Conservation (phyloP, 2,888 invertebrate species). For the Macrosoma leucophasiata region DNA sequence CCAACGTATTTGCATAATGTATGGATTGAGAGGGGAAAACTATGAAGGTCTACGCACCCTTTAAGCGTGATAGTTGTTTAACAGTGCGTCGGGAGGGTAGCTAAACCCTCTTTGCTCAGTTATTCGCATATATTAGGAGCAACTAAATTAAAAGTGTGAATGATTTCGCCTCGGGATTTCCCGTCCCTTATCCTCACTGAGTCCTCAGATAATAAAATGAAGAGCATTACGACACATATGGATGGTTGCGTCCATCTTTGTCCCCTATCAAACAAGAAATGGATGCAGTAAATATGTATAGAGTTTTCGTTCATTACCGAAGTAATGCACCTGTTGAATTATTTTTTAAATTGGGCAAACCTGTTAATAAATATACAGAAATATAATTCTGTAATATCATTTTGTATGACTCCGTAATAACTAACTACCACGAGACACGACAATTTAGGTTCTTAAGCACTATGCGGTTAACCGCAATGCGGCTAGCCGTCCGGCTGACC, state of each 20-base stretch:
- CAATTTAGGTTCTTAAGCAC: too few relatives aligned
- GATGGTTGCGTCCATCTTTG: constrained; percentile 59
- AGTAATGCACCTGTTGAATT: too few relatives aligned
- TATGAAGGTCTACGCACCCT: constrained; percentile 68
- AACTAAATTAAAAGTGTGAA: constrained; percentile 75
- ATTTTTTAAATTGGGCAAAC: too few relatives aligned
- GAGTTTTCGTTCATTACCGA: too few relatives aligned
- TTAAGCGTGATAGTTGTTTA: constrained; percentile 67
- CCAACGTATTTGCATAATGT: constrained; percentile 74
- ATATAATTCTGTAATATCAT: too few relatives aligned
- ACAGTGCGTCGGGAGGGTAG: constrained; percentile 51
- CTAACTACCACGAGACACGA: too few relatives aligned
- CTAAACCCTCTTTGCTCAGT: constrained; percentile 48
- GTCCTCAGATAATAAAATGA: constrained; percentile 61
- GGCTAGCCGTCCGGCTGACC: too few relatives aligned
- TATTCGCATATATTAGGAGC: constrained; percentile 71
- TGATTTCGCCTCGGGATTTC: constrained; percentile 52
- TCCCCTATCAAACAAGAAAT: too few relatives aligned
- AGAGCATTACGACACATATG: constrained; percentile 69
- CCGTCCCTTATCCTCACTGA: constrained; percentile 36
- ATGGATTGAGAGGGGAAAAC: constrained; percentile 68
- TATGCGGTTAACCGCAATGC: too few relatives aligned
- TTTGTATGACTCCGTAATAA: too few relatives aligned
- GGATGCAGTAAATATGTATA: too few relatives aligned
- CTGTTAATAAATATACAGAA: too few relatives aligned